Evolutionary conservation across 2,888 invertebrate genomes (phyloP).

Genomic region (Prosopocoilus inquinatus): DNA sequence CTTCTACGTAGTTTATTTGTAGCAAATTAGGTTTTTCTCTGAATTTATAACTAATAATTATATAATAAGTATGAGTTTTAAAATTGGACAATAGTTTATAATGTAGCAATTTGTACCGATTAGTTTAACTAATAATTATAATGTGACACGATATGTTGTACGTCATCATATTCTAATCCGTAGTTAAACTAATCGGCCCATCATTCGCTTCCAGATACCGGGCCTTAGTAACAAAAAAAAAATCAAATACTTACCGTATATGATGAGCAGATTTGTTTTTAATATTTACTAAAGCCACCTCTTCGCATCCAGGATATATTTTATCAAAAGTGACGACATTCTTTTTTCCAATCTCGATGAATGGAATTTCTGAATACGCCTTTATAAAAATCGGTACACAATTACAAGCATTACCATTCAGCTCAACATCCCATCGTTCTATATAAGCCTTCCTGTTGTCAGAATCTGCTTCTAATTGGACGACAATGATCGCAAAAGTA

Average conservation of each 20-base stretch:
- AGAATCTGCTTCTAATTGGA: slow-evolving; percentile 42
- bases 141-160: too few species aligned
- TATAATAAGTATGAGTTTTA: too few species aligned
- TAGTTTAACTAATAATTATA: too few species aligned
- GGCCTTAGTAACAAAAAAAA: too few species aligned
- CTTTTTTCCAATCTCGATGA: slow-evolving; percentile 38
- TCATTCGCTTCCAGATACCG: too few species aligned
- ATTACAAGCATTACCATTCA: slow-evolving; percentile 46
- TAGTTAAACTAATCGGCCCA: too few species aligned
- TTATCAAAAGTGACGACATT: slow-evolving; percentile 44
- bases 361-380: slow-evolving; percentile 46
- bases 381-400: slow-evolving; percentile 44
- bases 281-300: slow-evolving; percentile 37
- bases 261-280: slow-evolving; percentile 47
- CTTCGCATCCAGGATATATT: slow-evolving; percentile 45
- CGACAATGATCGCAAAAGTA: slow-evolving; percentile 45
- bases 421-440: slow-evolving; percentile 50
- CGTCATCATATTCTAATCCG: too few species aligned
- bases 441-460: slow-evolving; percentile 39
- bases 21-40: background rate
- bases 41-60: slow-evolving; percentile 7
- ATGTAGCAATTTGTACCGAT: too few species aligned
- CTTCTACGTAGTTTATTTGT: slow-evolving; percentile 7
- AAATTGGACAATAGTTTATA: too few species aligned
- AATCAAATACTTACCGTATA: slow-evolving; percentile 39